Evolutionary conservation across 2,113 vertebrate genomes (phyloP), one percentile per base, ranked within the genome.

Genomic region (Ceyx cyanopectus): DNA sequence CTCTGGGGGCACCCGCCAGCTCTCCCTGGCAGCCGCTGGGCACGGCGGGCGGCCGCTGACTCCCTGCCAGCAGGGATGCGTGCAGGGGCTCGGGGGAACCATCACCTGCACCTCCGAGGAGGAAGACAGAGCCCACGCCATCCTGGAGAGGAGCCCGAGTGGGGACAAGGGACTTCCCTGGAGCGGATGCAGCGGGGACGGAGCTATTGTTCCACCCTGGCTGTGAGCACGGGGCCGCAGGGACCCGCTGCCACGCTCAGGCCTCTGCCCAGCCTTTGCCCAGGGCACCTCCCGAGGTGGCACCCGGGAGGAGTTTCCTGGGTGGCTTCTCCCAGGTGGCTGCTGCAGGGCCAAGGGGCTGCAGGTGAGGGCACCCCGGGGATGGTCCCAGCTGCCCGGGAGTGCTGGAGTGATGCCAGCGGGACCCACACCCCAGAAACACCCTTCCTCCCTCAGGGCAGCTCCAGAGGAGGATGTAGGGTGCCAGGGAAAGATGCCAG

Each of bases 191-290:
- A 4, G 18, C 4, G 1, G 4, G 4, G 81, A 93, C 3, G 53
- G 53, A 95, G 77, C 84, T 72, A 93, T 94, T 94, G 94, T 96
- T 95, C 34, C 65, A 11, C 54, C 17, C 62, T 8, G 72, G 60
- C 40, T 26, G 41, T 0, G 1, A 89, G 73, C 65, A 0, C 2
- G 1, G 56, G 34, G 70, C 85, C 75, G 93, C 81, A 17, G 67
- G 40, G 3, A 0, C 43, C 32, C 1, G 0, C 14, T 2, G 2
- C 21, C 2, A 7, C 0, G 3, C 75, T 51, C 26, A 30, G 58
- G 66, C 34, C n/a, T n/a, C 84, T 88, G 72, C 68, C 61, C 4
- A 0, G 26, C 29, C 19, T 27, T 18, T 4, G 14, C 10, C 9
- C 4, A 51, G 56, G 70, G 10, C 3, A 8, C 18, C 53, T 65